Evolutionary conservation across 2,113 vertebrate genomes (phyloP), one percentile per base, ranked within the genome.

Genomic region (Empidonax alnorum): DNA sequence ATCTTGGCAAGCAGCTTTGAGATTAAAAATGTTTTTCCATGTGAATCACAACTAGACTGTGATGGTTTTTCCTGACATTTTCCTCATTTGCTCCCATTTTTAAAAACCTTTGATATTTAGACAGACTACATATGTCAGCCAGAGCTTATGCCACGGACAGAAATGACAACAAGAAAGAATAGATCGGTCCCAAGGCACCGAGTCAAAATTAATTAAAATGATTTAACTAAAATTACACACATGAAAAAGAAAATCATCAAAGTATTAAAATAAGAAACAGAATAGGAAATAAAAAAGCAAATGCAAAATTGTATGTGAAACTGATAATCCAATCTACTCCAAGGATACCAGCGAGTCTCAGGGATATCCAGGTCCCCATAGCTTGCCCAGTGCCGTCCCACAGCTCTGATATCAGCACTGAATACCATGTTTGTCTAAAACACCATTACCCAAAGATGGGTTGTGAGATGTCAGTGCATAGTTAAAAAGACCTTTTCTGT

Each of bases 31-130:
- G 33, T 71, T 93, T 86, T 84, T 63, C 46, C 67, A 59, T 55
- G 28, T 66, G 84, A 91, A 84, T 84, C 44, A 76, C 14, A 68
- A n/a, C 21, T 87, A 85, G 41, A 61, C 18, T 69, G 28, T 59
- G 21, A 39, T 94, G 41, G 0, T 27, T 69, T 83, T 46, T 46
- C 55, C 33, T 85, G 81, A 83, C 42, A 93, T 96, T 87, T 96
- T 79, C 24, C 31, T 90, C 19, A 0, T 85, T 91, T 95, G 17
- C 8, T 89, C 56, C 28, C 21, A 61, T 63, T 94, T 84, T 77
- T 7, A 63, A 74, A 93, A 91, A 80, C 24, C 92, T 91, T 82
- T 96, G 82, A 67, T 91, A 96, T 93, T 95, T 91, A 94, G 55
- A 86, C 55, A 85, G 75, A 69, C 55, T 74, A 71, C 46, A 47